phyloP scores from a whole-genome alignment of 2,888 invertebrate species.

The Coremacera marginata region DNA sequence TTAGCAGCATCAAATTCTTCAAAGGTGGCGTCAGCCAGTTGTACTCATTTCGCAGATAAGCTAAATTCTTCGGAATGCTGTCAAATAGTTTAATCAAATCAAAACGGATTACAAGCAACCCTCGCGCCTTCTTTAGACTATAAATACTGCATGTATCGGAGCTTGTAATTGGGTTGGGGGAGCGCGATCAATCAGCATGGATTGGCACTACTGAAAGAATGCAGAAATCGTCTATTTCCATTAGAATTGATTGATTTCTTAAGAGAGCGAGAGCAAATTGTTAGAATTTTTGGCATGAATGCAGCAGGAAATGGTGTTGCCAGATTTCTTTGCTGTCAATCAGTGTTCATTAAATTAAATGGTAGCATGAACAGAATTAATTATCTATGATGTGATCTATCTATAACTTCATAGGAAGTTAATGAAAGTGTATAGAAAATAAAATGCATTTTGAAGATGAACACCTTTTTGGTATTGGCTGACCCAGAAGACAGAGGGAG shows the following conservation, averaged over 20 bases:
- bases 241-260: slow-evolving; percentile 2
- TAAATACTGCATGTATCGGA: too few species aligned
- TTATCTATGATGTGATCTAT: too few species aligned
- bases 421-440: too few species aligned
- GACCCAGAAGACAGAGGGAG: too few species aligned
- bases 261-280: neutral
- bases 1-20: neutral
- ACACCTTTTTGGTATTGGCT: too few species aligned
- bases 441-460: too few species aligned
- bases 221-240: slow-evolving; percentile 6
- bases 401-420: neutral
- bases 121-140: too few species aligned
- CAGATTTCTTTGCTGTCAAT: neutral
- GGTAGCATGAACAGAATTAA: too few species aligned
- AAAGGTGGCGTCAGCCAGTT: neutral
- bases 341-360: neutral
- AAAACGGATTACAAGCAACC: neutral
- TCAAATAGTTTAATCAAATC: slow-evolving; percentile 4
- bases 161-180: neutral
- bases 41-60: slow-evolving; percentile 13
- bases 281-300: neutral
- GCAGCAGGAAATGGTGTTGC: neutral
- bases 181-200: neutral
- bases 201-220: neutral
- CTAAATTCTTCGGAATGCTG: slow-evolving; percentile 6